These are phyloP conservation scores for Iphiclides podalirius DNA, from an alignment of 2,888 invertebrate species.

Conservation along the genomic window DNA sequence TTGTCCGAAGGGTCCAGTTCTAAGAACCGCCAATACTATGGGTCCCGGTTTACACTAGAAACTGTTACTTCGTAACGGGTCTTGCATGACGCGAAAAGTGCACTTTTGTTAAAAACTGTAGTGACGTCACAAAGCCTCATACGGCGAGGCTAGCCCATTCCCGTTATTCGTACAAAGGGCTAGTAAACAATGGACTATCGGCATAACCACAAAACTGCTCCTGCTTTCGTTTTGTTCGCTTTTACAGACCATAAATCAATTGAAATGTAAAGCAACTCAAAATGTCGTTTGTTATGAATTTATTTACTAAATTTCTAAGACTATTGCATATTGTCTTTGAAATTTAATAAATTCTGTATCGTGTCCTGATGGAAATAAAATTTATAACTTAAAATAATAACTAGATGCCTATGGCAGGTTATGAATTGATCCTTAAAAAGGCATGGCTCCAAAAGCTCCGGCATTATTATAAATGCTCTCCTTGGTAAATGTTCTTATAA, in stretches of 20 bases:
- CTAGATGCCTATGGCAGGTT: no score
- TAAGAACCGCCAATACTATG: conserved; percentile 57
- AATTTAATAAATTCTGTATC: no score
- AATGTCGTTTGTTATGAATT: conserved; percentile 13
- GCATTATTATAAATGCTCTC: conserved; percentile 69
- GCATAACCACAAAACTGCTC: conserved; percentile 68
- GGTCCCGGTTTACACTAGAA: conserved; percentile 72
- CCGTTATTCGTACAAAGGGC: conserved; percentile 65
- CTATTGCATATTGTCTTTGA: no score
- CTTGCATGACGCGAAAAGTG: conserved; percentile 67
- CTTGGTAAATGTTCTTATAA: conserved; percentile 50
- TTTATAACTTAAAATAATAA: no score
- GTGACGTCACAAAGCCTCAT: conserved; percentile 70
- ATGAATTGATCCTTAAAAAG: background rate
- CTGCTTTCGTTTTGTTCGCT: conserved; percentile 51
- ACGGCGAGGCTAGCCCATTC: conserved; percentile 38
- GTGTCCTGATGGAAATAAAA: no score
- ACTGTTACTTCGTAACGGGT: conserved; percentile 68
- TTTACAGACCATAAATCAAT: conserved; percentile 50
- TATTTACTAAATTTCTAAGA: conserved; percentile 5
- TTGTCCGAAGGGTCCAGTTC: conserved; percentile 58
- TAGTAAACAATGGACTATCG: conserved; percentile 53
- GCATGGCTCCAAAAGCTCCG: conserved; percentile 35
- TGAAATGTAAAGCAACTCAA: conserved; percentile 33
- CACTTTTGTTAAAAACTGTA: conserved; percentile 63